phyloP scores from a whole-genome alignment of 2,797 vertebrate genomes.

The Spinus pinus region DNA sequence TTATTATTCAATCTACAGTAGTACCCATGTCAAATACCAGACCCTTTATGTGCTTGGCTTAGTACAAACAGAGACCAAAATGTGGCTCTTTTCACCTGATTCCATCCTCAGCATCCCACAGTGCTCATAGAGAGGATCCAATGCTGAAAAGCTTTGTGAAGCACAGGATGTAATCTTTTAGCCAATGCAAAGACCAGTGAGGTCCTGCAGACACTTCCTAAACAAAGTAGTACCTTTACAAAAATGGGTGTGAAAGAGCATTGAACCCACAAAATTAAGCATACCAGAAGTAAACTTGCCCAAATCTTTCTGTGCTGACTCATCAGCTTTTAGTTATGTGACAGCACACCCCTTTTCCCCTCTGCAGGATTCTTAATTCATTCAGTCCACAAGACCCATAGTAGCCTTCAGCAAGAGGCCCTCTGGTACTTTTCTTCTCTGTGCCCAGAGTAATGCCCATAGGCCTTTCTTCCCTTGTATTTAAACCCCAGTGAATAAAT shows the following conservation, averaged over 20 bases:
- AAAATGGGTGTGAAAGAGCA: neutral
- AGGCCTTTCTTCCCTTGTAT: neutral
- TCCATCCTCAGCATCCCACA: neutral
- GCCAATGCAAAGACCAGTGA: neutral
- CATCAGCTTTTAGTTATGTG: neutral
- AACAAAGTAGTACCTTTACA: neutral
- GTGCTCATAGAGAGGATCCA: neutral
- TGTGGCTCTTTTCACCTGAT: neutral
- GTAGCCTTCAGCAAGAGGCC: neutral
- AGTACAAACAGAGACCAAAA: neutral
- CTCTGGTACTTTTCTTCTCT: neutral
- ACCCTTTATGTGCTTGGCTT: neutral
- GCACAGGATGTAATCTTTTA: neutral
- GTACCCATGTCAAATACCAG: neutral
- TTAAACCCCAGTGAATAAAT: neutral
- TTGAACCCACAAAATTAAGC: neutral
- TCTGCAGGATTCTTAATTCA: neutral
- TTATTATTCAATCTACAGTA: conserved; percentile 1
- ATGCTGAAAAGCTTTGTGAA: neutral
- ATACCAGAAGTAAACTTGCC: neutral
- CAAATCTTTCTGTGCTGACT: neutral
- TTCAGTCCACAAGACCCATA: neutral
- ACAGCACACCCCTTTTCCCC: neutral
- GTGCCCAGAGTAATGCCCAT: neutral
- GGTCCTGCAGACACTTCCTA: neutral